These are phyloP conservation scores for Pheosia tremula DNA, from an alignment of 2,888 invertebrate species.

Conservation along the genomic window DNA sequence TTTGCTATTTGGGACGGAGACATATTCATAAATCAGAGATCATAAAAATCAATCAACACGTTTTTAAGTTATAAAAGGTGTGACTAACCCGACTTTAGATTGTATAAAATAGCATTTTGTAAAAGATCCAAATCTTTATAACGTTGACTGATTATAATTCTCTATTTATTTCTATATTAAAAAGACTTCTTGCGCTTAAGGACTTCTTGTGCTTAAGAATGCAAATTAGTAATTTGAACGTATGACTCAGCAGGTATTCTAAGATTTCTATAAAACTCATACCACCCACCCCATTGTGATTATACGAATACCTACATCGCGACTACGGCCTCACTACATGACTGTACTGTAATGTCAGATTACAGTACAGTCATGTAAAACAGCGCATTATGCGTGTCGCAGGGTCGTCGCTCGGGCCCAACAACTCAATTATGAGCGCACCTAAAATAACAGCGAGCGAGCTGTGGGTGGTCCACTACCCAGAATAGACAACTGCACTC, in stretches of 20 bases:
- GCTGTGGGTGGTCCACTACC: conserved; percentile 66
- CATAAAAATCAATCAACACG: no score
- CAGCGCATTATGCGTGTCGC: conserved; percentile 68
- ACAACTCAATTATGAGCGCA: conserved; percentile 79
- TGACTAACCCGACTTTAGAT: no score
- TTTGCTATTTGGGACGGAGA: no score
- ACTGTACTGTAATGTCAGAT: no score
- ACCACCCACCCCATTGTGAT: background rate
- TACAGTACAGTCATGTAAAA: conserved; percentile 59
- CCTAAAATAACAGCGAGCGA: conserved; percentile 74
- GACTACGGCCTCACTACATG: background rate
- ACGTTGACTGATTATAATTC: no score
- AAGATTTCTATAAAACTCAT: background rate
- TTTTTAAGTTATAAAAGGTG: no score
- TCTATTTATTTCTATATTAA: no score
- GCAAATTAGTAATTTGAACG: background rate
- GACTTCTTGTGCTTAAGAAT: no score
- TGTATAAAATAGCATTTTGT: no score
- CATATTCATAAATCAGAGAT: no score
- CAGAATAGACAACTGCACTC: conserved; percentile 67
- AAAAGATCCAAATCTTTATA: no score
- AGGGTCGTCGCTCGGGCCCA: conserved; percentile 64
- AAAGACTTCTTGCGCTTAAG: no score
- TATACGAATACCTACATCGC: background rate
- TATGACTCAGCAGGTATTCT: background rate